phyloP scores from a whole-genome alignment of 2,797 vertebrate genomes.

The Rhynchotus rufescens region DNA sequence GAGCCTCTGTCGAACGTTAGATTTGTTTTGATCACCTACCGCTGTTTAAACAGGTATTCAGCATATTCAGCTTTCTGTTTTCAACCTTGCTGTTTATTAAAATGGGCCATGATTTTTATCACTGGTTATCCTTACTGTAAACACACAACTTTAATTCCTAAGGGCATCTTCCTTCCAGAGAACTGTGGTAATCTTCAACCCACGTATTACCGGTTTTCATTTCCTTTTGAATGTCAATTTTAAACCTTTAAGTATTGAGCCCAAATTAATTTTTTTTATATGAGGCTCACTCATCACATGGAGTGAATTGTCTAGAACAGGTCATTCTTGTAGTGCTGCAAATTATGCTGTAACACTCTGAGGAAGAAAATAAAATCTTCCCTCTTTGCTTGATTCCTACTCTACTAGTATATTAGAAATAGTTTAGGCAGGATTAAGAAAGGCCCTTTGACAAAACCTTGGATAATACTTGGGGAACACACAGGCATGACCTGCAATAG shows the following conservation, averaged over 20 bases:
- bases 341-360: background rate
- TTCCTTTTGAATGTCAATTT: conserved; percentile 76
- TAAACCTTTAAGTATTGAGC: conserved; percentile 72
- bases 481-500: background rate
- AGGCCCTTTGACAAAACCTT: background rate
- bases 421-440: background rate
- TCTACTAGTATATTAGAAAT: background rate
- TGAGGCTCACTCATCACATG: conserved; percentile 39
- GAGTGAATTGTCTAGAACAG: conserved; percentile 52
- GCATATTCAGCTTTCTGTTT: conserved; percentile 13
- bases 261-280: conserved; percentile 70
- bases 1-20: background rate
- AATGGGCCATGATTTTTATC: conserved; percentile 59
- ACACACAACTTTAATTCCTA: conserved; percentile 74
- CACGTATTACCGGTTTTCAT: conserved; percentile 70
- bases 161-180: conserved; percentile 37
- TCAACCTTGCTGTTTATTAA: conserved; percentile 56
- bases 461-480: background rate
- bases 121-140: conserved; percentile 64
- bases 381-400: background rate
- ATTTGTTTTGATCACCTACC: conserved; percentile 29
- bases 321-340: background rate
- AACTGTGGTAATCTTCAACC: conserved; percentile 62
- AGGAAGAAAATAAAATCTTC: background rate
- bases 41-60: background rate